Conservation (phyloP, 2,797 vertebrate species). For the Gobio occitaniae region DNA sequence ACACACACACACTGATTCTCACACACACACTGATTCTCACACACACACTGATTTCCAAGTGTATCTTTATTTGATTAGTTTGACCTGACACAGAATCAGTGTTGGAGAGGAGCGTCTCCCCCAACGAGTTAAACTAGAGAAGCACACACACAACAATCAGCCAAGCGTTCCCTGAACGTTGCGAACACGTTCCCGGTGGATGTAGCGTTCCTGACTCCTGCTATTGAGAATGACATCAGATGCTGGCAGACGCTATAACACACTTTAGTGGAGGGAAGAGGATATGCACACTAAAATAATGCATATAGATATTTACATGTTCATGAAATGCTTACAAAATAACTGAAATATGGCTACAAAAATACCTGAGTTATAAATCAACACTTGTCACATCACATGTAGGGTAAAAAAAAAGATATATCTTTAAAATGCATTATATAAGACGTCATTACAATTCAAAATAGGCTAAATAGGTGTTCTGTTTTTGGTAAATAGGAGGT, state of each 20-base stretch:
- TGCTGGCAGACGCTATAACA: slow-evolving; percentile 23
- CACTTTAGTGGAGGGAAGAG: slow-evolving; percentile 18
- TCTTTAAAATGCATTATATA: slow-evolving; percentile 45
- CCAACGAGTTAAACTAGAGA: neutral
- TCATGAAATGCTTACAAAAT: slow-evolving; percentile 14
- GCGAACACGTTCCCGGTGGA: neutral
- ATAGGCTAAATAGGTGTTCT: slow-evolving; percentile 50
- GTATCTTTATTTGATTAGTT: slow-evolving; percentile 23
- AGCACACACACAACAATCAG: slow-evolving; percentile 23
- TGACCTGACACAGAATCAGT: slow-evolving; percentile 31
- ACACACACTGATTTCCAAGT: neutral
- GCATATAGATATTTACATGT: slow-evolving; percentile 67
- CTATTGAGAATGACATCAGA: slow-evolving; percentile 44
- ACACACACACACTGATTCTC: neutral
- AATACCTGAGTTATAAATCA: slow-evolving; percentile 68
- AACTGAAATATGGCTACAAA: slow-evolving; percentile 28
- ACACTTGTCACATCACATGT: slow-evolving; percentile 54
- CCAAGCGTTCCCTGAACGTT: slow-evolving; percentile 25
- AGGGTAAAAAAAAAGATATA: slow-evolving; percentile 41
- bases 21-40: too few relatives aligned
- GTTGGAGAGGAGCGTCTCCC: neutral
- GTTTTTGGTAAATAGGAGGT: slow-evolving; percentile 67
- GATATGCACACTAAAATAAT: slow-evolving; percentile 69
- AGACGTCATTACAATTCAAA: slow-evolving; percentile 70
- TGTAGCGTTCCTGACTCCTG: slow-evolving; percentile 23